phyloP scores from a whole-genome alignment of 1,140 invertebrate genomes.

The Drosophila orosa region DNA sequence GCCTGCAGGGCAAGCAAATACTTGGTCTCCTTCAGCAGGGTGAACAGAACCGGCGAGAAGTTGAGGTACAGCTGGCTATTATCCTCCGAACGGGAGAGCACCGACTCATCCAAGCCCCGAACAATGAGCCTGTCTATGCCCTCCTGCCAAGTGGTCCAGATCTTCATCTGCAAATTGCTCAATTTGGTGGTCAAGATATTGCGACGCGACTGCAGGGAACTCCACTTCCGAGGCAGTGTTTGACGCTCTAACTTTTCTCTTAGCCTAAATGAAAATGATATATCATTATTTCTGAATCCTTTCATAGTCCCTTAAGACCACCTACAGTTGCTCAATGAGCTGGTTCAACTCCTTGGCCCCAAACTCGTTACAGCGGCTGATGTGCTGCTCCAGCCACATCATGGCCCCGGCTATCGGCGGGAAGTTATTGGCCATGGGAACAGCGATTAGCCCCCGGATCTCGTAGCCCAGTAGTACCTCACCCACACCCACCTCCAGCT shows the following conservation, averaged over 20 bases:
- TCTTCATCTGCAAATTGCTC: constrained; percentile 75
- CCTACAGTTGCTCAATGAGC: constrained; percentile 64
- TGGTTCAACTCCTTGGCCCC: constrained; percentile 57
- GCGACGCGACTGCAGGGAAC: constrained; percentile 57
- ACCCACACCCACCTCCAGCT: constrained; percentile 63
- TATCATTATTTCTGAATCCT: neutral
- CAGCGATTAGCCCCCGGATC: constrained; percentile 56
- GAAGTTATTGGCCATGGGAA: constrained; percentile 87
- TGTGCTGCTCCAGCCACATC: constrained; percentile 87
- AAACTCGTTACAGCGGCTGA: constrained; percentile 64
- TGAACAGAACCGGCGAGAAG: constrained; percentile 70
- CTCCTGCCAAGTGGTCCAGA: constrained; percentile 75
- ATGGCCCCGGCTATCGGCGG: constrained; percentile 89
- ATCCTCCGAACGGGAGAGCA: constrained; percentile 37
- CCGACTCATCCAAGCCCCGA: constrained; percentile 59
- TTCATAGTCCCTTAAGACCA: neutral
- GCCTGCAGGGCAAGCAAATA: constrained; percentile 69
- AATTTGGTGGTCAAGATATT: constrained; percentile 76
- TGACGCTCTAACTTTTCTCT: constrained; percentile 37
- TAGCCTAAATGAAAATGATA: constrained; percentile 24
- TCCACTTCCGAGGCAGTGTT: constrained; percentile 44
- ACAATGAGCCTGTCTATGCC: constrained; percentile 65
- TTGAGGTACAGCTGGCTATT: constrained; percentile 52
- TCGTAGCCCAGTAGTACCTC: constrained; percentile 62
- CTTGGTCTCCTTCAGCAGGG: constrained; percentile 72